Evolutionary conservation across 2,888 invertebrate species (phyloP), one percentile per base, ranked within the genome.

Genomic region (Toxonevra muliebris): DNA sequence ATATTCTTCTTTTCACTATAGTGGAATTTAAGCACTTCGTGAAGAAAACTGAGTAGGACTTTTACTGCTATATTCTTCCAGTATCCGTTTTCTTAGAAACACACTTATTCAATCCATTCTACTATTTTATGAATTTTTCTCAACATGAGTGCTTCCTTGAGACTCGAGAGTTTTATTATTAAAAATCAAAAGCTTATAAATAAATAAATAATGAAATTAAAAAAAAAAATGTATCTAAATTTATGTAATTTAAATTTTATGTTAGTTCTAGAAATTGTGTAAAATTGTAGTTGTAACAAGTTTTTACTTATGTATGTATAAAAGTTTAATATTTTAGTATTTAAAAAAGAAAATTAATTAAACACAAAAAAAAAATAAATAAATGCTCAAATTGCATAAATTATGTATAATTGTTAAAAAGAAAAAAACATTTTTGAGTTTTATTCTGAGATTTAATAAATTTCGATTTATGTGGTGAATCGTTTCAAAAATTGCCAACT

Each of bases 111-210:
- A 30, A 30, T 30, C 7, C 7, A 30, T 30, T 30, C 7, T 30
- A 30, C 30, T 30, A 30, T 30, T 30, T 30, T 30, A 30, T 30
- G 30, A 30, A 30, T 4, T 45, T 55, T 53, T 63, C 42, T 61
- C 63, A 61, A 57, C 58, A 69, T 69, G 71, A 71, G 76, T 75
- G 76, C 76, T 75, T 76, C 76, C 76, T 70, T 65, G 65, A 73
- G 71, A 73, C 71, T 73, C 72, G 64, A 73, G 69, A 73, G 73
- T 74, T 74, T 72, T 69, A 66, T 65, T 69, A 69, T 42, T 62
- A 62, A 68, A 55, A 57, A 42, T 15, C 48, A 43, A 48, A 60
- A 41, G 42, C 45, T 66, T 65, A 69, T 54, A 63, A 15, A 53
- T 54, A 60, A 42, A 52, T 53, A 1, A 58, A 58, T 58, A 60